Evolutionary conservation across 2,113 vertebrate genomes (phyloP).

Genomic region (Bungarus multicinctus): DNA sequence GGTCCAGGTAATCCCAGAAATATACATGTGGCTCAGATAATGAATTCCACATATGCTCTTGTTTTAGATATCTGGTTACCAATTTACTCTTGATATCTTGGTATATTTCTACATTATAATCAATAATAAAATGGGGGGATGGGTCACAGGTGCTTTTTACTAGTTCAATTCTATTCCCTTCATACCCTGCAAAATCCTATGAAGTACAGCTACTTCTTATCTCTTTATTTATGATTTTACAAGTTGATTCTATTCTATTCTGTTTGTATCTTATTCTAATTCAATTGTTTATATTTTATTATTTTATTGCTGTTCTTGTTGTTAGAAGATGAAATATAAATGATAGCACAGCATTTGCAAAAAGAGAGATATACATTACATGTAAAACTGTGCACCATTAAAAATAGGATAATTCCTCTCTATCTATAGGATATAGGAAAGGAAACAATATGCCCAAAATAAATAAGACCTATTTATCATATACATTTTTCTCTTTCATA

Average conservation of each 20-base stretch:
- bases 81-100: neutral
- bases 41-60: slow-evolving; percentile 23
- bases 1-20: slow-evolving; percentile 31
- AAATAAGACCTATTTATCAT: slow-evolving; percentile 1
- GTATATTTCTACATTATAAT: neutral
- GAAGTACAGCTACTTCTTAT: neutral
- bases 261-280: neutral
- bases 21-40: slow-evolving; percentile 19
- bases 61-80: slow-evolving; percentile 17
- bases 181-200: neutral
- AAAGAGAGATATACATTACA: neutral
- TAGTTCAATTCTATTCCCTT: neutral
- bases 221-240: neutral
- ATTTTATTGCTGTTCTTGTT: neutral
- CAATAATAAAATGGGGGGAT: neutral
- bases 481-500: neutral
- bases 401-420: neutral
- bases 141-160: neutral
- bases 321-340: neutral
- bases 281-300: neutral
- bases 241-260: neutral
- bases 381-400: neutral
- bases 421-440: neutral
- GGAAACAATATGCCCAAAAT: neutral
- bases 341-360: neutral